Evolutionary conservation across 37 sponge, comb jelly and placozoan genomes (phyloP), one percentile per base, ranked within the genome.

Genomic region (Halisarca cf. caerulea): DNA sequence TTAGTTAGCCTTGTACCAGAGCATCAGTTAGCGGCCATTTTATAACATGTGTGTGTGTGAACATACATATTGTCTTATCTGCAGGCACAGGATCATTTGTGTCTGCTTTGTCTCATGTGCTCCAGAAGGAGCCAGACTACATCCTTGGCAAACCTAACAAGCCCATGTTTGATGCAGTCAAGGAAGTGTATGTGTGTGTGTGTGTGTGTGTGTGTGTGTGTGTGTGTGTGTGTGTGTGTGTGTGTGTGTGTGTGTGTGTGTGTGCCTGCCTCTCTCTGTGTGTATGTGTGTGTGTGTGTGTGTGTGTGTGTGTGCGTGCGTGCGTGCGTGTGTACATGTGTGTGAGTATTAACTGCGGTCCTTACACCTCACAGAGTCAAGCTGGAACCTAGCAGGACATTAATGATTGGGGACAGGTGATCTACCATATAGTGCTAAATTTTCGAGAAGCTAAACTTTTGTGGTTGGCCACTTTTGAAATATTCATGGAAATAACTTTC

Each of bases 341-440:
- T 37, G 24, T 90, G 21, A 81, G 58, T 3, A 57, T 43, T 47
- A 30, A n/a, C n/a, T n/a, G n/a, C n/a, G n/a, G n/a, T n/a, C n/a
- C n/a, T n/a, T n/a, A n/a, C n/a, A n/a, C n/a, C n/a, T n/a, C n/a
- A n/a, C n/a, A n/a, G n/a, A n/a, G n/a, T n/a, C 44, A 35, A 89
- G 3, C 33, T 95, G 44, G 85, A 89, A n/a, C 92, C 90, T 1
- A 47, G 86, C 36, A 84, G 90, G 43, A 91, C 95, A 51, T 59
- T 89, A 11, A 91, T 95, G 86, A 66, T 95, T 23, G 95, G 95
- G 81, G 95, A 95, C 90, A 89, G 73, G 94, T 93, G 51, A 39
- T 62, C n/a, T n/a, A n/a, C n/a, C n/a, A n/a, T n/a, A n/a, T n/a
- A n/a, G n/a, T n/a, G n/a, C n/a, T n/a, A n/a, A n/a, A n/a, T n/a